Conservation (phyloP, 2,797 vertebrate species). For the Tenualosa ilisha region DNA sequence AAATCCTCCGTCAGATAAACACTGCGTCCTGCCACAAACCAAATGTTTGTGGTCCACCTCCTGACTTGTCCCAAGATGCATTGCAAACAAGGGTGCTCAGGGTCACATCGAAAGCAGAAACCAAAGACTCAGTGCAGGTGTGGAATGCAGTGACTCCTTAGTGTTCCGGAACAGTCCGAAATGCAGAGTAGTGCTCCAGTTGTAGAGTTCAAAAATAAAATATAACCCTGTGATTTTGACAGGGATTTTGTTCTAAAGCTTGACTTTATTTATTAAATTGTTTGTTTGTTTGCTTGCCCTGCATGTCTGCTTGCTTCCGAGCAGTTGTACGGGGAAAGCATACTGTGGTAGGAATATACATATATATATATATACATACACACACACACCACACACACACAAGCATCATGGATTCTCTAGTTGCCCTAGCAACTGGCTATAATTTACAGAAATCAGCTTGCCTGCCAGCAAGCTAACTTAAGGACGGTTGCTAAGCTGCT, state of each 20-base stretch:
- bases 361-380: background rate
- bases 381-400: too few species aligned
- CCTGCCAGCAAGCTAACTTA: slow-evolving; percentile 19
- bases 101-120: background rate
- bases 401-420: background rate
- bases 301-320: background rate
- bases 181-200: background rate
- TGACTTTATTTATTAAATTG: background rate
- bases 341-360: background rate
- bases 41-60: background rate
- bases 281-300: background rate
- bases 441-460: slow-evolving; percentile 15
- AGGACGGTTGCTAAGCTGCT: slow-evolving; percentile 18
- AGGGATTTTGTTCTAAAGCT: slow-evolving; percentile 10
- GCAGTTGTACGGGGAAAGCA: background rate
- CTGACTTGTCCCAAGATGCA: slow-evolving; percentile 1
- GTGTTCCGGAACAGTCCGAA: background rate
- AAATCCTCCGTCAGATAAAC: background rate
- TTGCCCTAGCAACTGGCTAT: slow-evolving; percentile 24
- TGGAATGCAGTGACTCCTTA: background rate
- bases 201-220: background rate
- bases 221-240: slow-evolving; percentile 1
- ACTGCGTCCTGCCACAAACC: background rate
- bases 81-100: slow-evolving; percentile 2
- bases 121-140: background rate